Percentiles rank a stretch among this genome's conserved stretches.
Evolutionary conservation across 2,888 invertebrate genomes (phyloP).

Genomic region (Harpalus rubripes): DNA sequence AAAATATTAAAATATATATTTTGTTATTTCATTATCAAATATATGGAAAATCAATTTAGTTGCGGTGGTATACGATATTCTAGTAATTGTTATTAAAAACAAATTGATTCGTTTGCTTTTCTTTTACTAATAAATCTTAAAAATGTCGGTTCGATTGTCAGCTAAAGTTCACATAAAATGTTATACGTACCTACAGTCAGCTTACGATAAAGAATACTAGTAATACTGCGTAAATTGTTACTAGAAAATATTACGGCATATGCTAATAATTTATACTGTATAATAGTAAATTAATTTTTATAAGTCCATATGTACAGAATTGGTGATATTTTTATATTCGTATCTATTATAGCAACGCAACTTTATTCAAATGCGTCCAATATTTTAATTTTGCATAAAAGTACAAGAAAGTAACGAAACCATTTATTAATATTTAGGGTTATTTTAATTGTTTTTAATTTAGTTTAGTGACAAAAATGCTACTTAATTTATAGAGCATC

Average conservation of each 20-base stretch:
- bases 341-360: slow-evolving; percentile 54
- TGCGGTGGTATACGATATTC: background rate
- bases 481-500: slow-evolving; percentile 62
- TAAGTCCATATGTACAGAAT: slow-evolving; percentile 63
- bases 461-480: slow-evolving; percentile 63
- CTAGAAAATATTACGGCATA: slow-evolving; percentile 14
- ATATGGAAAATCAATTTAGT: background rate
- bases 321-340: slow-evolving; percentile 65
- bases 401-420: slow-evolving; percentile 64
- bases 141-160: background rate
- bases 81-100: slow-evolving; percentile 1
- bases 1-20: background rate
- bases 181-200: slow-evolving; percentile 58
- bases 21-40: background rate
- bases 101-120: background rate
- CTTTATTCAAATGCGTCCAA: slow-evolving; percentile 49
- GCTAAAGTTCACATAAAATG: slow-evolving; percentile 16
- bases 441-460: slow-evolving; percentile 63
- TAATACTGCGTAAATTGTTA: slow-evolving; percentile 47
- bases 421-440: slow-evolving; percentile 57
- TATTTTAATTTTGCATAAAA: slow-evolving; percentile 58
- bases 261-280: slow-evolving; percentile 42
- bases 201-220: slow-evolving; percentile 51
- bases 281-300: slow-evolving; percentile 59
- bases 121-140: background rate